phyloP scores from a whole-genome alignment of 2,113 vertebrate genomes.

The Elephantulus edwardii region DNA sequence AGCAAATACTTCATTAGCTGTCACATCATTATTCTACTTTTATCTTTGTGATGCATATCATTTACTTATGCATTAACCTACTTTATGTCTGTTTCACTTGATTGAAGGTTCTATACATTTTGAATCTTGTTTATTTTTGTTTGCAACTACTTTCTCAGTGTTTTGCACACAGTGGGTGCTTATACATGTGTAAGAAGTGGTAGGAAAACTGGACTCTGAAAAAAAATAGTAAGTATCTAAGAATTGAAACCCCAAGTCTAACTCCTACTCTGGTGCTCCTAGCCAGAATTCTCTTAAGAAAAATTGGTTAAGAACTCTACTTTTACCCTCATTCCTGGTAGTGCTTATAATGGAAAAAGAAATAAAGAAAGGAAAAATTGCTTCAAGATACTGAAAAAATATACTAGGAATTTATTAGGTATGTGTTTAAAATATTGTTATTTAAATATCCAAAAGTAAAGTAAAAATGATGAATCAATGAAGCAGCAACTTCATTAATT shows the following conservation, averaged over 20 bases:
- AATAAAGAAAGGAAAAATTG: not conserved
- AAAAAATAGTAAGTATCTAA: not conserved
- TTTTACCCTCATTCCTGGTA: not conserved
- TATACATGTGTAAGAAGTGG: not conserved
- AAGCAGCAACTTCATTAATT: not conserved
- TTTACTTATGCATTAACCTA: not conserved
- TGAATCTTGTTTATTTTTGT: not conserved
- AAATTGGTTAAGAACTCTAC: not conserved
- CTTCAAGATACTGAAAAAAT: not conserved
- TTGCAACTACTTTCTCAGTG: not conserved
- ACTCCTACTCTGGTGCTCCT: not conserved
- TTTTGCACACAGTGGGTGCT: not conserved
- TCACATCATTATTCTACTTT: not conserved
- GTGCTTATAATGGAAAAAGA: not conserved
- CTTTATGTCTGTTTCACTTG: not conserved
- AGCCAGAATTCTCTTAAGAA: not conserved
- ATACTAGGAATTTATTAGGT: not conserved
- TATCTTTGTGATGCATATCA: not conserved
- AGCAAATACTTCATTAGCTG: not conserved
- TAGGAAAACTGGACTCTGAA: not conserved
- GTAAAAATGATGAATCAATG: not conserved
- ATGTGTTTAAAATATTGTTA: not conserved
- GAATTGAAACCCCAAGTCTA: not conserved
- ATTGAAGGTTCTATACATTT: not conserved
- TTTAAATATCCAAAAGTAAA: not conserved